phyloP scores from a whole-genome alignment of 1,140 invertebrate genomes.

The Megathymus violae region DNA sequence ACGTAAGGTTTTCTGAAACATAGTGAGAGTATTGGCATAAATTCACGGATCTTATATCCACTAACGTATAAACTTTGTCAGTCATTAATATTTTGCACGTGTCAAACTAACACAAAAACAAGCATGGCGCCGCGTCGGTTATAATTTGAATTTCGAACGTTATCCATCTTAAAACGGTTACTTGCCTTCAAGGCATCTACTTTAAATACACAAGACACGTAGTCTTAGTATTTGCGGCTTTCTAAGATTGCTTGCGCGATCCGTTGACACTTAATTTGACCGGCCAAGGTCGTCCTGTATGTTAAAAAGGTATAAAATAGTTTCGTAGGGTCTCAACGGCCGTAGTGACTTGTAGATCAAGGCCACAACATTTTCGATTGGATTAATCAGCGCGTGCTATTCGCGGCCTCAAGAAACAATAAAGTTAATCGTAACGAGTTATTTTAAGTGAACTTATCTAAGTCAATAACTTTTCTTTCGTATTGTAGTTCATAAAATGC shows the following conservation, averaged over 20 bases:
- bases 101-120: background rate
- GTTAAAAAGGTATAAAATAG: background rate
- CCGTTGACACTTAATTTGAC: slow-evolving; percentile 9
- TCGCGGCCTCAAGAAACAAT: background rate
- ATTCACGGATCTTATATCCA: too few species aligned
- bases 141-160: slow-evolving; percentile 21
- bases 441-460: background rate
- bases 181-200: background rate
- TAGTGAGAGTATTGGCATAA: too few species aligned
- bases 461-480: too few species aligned
- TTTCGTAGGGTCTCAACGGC: background rate
- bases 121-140: slow-evolving; percentile 16
- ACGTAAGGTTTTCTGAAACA: too few species aligned
- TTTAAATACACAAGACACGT: slow-evolving; percentile 10
- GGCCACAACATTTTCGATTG: background rate
- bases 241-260: background rate
- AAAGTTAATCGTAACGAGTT: background rate
- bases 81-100: too few species aligned
- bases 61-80: too few species aligned
- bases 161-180: slow-evolving; percentile 7
- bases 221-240: slow-evolving; percentile 5
- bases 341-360: background rate
- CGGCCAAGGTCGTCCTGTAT: slow-evolving; percentile 16
- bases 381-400: background rate
- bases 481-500: too few species aligned